A percentile compares a stretch with the other conserved stretches of the same genome.
Conservation (phyloP, 2,888 invertebrate species). For the Dyspetes luteomarginatus region DNA sequence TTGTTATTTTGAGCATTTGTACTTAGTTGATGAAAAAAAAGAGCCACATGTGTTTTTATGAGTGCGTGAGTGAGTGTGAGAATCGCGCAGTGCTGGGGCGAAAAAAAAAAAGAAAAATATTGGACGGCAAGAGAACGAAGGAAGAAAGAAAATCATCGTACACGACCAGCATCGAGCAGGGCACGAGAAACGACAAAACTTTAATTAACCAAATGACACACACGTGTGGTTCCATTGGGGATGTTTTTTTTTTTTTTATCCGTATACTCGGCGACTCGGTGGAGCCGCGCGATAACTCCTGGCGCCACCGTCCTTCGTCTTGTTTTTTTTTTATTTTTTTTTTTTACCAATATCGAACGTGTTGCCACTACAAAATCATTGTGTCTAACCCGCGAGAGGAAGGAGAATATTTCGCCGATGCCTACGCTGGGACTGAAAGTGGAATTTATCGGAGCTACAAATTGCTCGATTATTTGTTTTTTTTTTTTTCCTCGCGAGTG, state of each 20-base stretch:
- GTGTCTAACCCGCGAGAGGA: constrained; percentile 48
- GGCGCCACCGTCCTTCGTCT: neutral
- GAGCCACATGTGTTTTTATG: constrained; percentile 10
- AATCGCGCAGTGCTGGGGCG: constrained; percentile 2
- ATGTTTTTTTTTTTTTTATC: constrained; percentile 7
- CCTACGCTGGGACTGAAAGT: constrained; percentile 48
- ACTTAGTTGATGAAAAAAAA: constrained; percentile 56
- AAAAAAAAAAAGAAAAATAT: constrained; percentile 5
- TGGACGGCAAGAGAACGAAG: neutral
- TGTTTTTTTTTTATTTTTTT: neutral
- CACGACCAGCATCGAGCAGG: neutral
- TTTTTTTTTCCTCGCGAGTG: neutral
- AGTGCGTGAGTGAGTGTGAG: constrained; percentile 25
- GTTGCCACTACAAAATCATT: constrained; percentile 53
- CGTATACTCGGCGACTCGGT: neutral
- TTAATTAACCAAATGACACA: neutral
- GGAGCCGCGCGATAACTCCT: neutral
- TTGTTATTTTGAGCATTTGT: constrained; percentile 63
- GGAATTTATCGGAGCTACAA: constrained; percentile 29
- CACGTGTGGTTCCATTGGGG: neutral
- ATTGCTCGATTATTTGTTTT: neutral
- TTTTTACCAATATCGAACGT: constrained; percentile 21
- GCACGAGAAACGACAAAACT: no score
- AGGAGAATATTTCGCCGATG: constrained; percentile 17
- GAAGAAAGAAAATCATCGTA: neutral